These are phyloP conservation scores for Saccostrea cuccullata DNA, from an alignment of 1,140 invertebrate genomes.

Conservation along the genomic window DNA sequence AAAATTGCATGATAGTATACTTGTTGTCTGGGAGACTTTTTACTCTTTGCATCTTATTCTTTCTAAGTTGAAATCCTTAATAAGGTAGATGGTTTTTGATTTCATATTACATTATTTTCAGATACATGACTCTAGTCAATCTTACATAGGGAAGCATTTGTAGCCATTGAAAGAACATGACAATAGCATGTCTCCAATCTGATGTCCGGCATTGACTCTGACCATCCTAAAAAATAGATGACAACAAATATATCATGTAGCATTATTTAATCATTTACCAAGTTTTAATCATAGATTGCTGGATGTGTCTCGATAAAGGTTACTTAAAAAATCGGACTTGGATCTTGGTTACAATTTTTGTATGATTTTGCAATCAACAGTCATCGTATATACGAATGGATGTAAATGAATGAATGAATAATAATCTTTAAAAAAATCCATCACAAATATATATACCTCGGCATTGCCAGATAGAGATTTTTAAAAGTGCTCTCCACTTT, in stretches of 20 bases:
- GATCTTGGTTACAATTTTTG: too few species aligned
- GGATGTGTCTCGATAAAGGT: too few species aligned
- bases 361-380: too few species aligned
- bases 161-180: slow-evolving; percentile 55
- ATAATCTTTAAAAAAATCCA: too few species aligned
- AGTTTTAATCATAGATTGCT: too few species aligned
- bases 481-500: slow-evolving; percentile 27
- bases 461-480: slow-evolving; percentile 15
- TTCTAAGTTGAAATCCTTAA: background rate
- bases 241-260: background rate
- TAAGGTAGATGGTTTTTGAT: too few species aligned
- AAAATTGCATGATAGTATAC: background rate
- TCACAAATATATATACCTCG: background rate
- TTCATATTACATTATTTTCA: background rate
- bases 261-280: background rate
- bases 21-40: background rate
- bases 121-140: background rate
- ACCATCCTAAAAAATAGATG: background rate
- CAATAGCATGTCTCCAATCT: slow-evolving; percentile 55
- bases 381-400: too few species aligned
- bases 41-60: background rate
- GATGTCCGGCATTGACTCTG: slow-evolving; percentile 49
- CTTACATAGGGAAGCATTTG: slow-evolving; percentile 53
- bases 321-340: too few species aligned
- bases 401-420: too few species aligned